Conservation (phyloP, 1,140 invertebrate species). For the Cyclargus thomasi region DNA sequence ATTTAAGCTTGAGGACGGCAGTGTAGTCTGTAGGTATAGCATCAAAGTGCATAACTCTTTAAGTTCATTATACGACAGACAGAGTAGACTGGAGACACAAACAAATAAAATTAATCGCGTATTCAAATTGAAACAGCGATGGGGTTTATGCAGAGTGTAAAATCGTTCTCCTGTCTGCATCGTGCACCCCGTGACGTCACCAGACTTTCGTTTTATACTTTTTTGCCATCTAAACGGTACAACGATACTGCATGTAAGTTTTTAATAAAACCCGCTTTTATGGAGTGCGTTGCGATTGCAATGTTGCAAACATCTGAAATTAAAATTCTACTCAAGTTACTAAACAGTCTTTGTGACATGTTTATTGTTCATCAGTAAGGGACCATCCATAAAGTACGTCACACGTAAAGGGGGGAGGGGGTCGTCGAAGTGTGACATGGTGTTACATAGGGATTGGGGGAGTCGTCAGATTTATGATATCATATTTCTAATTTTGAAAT, state of each 20-base stretch:
- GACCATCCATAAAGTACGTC: no score
- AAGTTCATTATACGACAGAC: background rate
- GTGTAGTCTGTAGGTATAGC: no score
- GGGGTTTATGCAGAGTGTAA: constrained; percentile 2
- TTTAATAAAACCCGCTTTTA: background rate
- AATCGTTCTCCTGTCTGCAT: background rate
- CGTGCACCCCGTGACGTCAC: constrained; percentile 3
- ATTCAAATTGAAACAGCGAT: background rate
- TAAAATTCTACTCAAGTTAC: no score
- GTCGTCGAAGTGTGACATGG: no score
- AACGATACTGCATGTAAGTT: background rate
- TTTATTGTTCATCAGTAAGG: no score
- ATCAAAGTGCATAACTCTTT: background rate
- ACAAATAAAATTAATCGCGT: constrained; percentile 5
- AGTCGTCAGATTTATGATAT: no score
- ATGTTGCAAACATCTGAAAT: background rate
- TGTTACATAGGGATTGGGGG: no score
- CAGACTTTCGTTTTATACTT: no score
- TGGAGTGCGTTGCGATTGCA: background rate
- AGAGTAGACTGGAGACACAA: background rate
- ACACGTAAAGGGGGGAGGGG: no score
- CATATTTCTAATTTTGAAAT: no score
- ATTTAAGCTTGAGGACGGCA: no score
- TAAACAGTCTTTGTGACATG: no score
- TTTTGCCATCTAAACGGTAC: background rate